Evolutionary conservation across 1,140 invertebrate species (phyloP), one percentile per base, ranked within the genome.

Genomic region (Ylistrum balloti): DNA sequence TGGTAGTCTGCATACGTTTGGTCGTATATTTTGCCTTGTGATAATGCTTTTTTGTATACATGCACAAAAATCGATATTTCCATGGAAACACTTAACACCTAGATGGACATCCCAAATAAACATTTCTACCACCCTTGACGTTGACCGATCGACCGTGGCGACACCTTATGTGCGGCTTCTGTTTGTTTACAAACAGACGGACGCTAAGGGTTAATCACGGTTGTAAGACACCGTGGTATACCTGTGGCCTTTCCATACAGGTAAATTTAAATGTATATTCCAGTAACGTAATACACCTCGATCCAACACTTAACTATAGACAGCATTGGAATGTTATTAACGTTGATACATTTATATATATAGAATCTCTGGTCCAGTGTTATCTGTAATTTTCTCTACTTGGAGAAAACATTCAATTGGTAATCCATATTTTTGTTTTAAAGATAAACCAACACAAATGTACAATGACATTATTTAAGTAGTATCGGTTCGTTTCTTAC

Each of bases 111-210:
- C 56, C 22, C n/a, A 3, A 17, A 74, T 11, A 28, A n/a, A 74
- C n/a, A 74, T n/a, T 28, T n/a, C 56, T n/a, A 7, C n/a, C n/a
- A 22, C 5, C 56, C 56, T 74, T 74, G 3, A 5, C 56, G 22
- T n/a, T 74, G 56, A 74, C 56, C 56, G 56, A 74, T 74, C 56
- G 56, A 74, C 56, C 56, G 56, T 74, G 56, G 56, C 56, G 56
- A 74, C 56, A 74, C 56, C n/a, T 5, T n/a, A n/a, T 28, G 56
- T 9, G 11, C 45, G 3, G 56, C 56, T 74, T 74, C 56, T 74
- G 56, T 56, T 56, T 56, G 22, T 74, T 74, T 74, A 74, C 56
- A n/a, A 74, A 74, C 56, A 74, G 56, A 74, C 56, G 56, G 56
- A 22, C 56, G 56, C 56, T 74, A 74, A 74, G 56, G 56, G 56